phyloP scores from a whole-genome alignment of 2,888 invertebrate genomes.

The Ornithoptera alexandrae region DNA sequence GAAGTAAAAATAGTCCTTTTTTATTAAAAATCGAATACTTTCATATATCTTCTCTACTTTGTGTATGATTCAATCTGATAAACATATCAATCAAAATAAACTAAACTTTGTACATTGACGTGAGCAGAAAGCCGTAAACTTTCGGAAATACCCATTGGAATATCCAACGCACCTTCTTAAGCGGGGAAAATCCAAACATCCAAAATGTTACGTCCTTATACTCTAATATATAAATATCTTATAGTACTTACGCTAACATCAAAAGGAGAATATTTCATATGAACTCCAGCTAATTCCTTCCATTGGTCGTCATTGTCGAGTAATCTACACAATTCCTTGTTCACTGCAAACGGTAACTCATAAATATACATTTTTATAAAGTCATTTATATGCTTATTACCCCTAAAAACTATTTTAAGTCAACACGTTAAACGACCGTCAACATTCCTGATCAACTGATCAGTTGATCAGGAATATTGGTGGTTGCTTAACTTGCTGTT shows the following conservation, averaged over 20 bases:
- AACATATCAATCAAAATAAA: too few relatives aligned
- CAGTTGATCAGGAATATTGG: conserved; percentile 26
- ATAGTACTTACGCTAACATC: conserved; percentile 75
- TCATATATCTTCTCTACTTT: too few relatives aligned
- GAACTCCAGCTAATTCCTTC: conserved; percentile 86
- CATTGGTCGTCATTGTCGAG: conserved; percentile 89
- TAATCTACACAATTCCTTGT: conserved; percentile 85
- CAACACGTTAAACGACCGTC: background rate
- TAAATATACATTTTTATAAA: conserved; percentile 77
- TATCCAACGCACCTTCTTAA: conserved; percentile 27
- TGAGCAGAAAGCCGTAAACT: background rate
- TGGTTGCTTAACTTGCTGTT: conserved; percentile 9
- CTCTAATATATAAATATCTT: conserved; percentile 20
- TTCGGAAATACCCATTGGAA: conserved; percentile 35
- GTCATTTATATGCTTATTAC: background rate
- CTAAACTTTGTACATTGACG: background rate
- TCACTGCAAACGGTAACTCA: conserved; percentile 85
- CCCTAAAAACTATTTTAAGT: conserved; percentile 3
- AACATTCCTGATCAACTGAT: conserved; percentile 38
- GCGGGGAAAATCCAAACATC: conserved; percentile 49
- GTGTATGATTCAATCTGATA: too few relatives aligned
- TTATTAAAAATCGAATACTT: too few relatives aligned
- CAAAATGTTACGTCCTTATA: conserved; percentile 6
- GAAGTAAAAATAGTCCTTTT: too few relatives aligned
- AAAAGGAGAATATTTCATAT: conserved; percentile 83